Percentiles rank a stretch among this genome's conserved stretches.
Evolutionary conservation across 2,888 invertebrate species (phyloP).

Genomic region (Ephialtes manifestator): DNA sequence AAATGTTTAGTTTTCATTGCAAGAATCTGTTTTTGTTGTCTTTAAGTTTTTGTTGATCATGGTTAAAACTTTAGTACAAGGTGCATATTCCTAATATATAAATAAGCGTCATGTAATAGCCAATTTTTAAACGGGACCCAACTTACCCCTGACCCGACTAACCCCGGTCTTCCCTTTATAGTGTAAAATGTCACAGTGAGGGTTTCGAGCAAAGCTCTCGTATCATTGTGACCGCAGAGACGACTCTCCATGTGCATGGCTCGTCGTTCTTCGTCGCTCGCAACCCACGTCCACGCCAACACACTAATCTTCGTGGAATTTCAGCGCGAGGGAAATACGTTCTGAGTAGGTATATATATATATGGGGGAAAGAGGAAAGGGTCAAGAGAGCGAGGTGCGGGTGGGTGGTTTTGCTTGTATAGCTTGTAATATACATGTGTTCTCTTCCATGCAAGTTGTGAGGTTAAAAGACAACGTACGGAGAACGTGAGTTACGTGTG

Average conservation of each 20-base stretch:
- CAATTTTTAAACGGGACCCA: too few species aligned
- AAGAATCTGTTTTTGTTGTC: too few species aligned
- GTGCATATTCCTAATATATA: too few species aligned
- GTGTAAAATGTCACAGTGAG: constrained; percentile 55
- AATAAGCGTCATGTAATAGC: too few species aligned
- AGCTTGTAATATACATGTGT: constrained; percentile 22
- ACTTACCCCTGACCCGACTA: too few species aligned
- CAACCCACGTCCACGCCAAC: constrained; percentile 82
- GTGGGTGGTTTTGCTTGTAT: constrained; percentile 55
- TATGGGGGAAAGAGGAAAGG: constrained; percentile 34
- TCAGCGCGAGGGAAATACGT: constrained; percentile 77
- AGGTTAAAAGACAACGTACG: constrained; percentile 42
- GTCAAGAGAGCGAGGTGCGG: constrained; percentile 54
- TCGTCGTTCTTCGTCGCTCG: constrained; percentile 69
- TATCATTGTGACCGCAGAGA: constrained; percentile 47
- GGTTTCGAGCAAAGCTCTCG: constrained; percentile 49
- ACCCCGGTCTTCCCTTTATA: too few species aligned
- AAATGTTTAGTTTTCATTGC: too few species aligned
- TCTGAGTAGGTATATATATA: constrained; percentile 12
- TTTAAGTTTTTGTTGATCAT: too few species aligned
- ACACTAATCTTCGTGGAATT: constrained; percentile 78
- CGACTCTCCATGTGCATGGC: constrained; percentile 61
- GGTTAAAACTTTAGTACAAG: too few species aligned
- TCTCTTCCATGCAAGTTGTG: constrained; percentile 12
- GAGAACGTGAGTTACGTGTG: constrained; percentile 57